Percentiles rank a stretch among this genome's conserved stretches.
These are phyloP conservation scores for Myiotriccus ornatus DNA, from an alignment of 2,797 vertebrate genomes.

Conservation along the genomic window DNA sequence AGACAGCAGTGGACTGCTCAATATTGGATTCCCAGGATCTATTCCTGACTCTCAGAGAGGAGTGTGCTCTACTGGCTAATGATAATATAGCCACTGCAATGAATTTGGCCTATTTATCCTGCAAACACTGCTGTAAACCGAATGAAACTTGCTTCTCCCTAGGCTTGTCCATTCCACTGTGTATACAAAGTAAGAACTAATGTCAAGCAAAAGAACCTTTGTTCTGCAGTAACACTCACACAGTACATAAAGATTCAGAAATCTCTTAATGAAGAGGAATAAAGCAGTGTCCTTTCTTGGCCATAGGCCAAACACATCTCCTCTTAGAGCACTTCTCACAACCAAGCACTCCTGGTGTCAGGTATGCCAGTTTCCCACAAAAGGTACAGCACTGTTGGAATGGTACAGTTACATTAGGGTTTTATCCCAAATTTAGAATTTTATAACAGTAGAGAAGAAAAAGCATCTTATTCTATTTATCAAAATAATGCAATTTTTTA, in stretches of 20 bases:
- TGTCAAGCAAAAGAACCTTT: neutral
- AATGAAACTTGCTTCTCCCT: neutral
- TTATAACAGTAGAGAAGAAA: neutral
- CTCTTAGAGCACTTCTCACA: neutral
- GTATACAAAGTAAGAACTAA: neutral
- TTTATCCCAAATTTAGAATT: neutral
- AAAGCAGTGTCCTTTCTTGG: neutral
- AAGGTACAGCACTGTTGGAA: neutral
- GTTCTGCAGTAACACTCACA: neutral
- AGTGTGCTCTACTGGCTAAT: neutral
- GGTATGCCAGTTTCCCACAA: neutral
- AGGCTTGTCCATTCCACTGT: neutral
- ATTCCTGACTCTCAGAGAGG: slow-evolving; percentile 36
- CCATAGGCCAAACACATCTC: neutral
- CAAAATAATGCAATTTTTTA: neutral
- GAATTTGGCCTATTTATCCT: neutral
- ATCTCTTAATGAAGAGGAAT: neutral
- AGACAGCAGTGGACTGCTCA: neutral
- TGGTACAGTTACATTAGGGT: neutral
- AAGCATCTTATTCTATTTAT: neutral
- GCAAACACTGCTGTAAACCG: neutral
- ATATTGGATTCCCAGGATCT: slow-evolving; percentile 38
- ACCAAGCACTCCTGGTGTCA: neutral
- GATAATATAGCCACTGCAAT: neutral
- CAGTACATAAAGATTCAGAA: neutral